phyloP scores from a whole-genome alignment of 2,888 invertebrate species.

The Plebejus melissa region DNA sequence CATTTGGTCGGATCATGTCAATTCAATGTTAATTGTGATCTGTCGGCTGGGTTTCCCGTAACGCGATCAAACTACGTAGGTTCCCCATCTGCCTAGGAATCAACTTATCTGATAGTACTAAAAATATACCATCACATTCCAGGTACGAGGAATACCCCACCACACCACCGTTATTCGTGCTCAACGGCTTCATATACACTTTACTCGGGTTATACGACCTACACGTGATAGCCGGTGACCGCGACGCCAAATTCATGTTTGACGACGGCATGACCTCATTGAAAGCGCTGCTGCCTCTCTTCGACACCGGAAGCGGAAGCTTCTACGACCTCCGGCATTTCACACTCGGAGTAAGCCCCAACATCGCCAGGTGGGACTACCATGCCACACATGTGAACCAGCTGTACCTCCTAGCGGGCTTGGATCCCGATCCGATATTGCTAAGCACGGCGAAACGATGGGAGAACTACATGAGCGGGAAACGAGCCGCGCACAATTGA shows the following conservation, averaged over 20 bases:
- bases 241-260: slow-evolving; percentile 87
- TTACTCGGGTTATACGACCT: slow-evolving; percentile 97
- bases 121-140: slow-evolving; percentile 16
- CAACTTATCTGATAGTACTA: no score
- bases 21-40: no score
- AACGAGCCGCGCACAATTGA: slow-evolving; percentile 95
- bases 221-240: slow-evolving; percentile 86
- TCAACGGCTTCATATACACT: slow-evolving; percentile 99
- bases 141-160: slow-evolving; percentile 99
- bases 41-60: no score
- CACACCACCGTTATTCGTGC: slow-evolving; percentile 94
- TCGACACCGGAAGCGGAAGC: slow-evolving; percentile 96
- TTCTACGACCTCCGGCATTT: slow-evolving; percentile 97
- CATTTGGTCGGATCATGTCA: no score
- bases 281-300: slow-evolving; percentile 91
- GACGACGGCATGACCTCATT: slow-evolving; percentile 92
- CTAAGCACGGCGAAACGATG: slow-evolving; percentile 92
- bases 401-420: slow-evolving; percentile 90
- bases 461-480: slow-evolving; percentile 98
- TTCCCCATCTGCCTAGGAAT: no score
- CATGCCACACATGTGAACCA: slow-evolving; percentile 99
- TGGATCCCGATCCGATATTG: slow-evolving; percentile 90
- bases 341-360: slow-evolving; percentile 92
- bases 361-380: slow-evolving; percentile 98
- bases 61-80: no score